Evolutionary conservation across 2,888 invertebrate genomes (phyloP).

Genomic region (Napeogenes sylphis): DNA sequence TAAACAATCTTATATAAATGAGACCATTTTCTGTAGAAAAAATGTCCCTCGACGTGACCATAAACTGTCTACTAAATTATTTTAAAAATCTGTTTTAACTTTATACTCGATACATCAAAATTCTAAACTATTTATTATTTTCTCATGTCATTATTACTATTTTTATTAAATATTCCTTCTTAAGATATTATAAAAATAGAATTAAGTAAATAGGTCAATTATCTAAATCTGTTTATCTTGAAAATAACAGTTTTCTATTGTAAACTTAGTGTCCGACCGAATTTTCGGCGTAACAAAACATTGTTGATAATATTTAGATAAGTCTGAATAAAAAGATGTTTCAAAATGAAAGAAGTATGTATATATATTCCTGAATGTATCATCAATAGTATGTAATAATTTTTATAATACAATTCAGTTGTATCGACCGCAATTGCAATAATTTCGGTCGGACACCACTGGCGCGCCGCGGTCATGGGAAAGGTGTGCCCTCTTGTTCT

Average conservation of each 20-base stretch:
- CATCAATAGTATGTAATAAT: background rate
- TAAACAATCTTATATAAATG: no score
- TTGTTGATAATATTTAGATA: background rate
- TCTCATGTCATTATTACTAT: no score
- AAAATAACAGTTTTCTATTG: background rate
- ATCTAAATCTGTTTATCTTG: background rate
- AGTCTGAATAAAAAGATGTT: background rate
- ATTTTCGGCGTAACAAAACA: background rate
- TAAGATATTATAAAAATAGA: no score
- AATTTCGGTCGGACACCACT: background rate
- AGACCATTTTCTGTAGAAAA: no score
- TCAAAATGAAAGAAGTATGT: background rate
- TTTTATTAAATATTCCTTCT: no score
- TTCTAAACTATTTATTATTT: no score
- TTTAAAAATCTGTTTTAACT: no score
- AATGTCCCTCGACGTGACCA: no score
- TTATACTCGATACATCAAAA: no score
- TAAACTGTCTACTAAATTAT: no score
- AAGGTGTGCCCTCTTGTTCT: slow-evolving; percentile 56
- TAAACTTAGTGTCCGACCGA: background rate
- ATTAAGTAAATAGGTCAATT: background rate
- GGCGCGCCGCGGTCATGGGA: slow-evolving; percentile 31
- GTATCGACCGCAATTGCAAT: background rate
- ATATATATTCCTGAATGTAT: background rate
- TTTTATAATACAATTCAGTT: background rate